Evolutionary conservation across 2,797 vertebrate genomes (phyloP), one percentile per base, ranked within the genome.

Genomic region (Semaprochilodus insignis): DNA sequence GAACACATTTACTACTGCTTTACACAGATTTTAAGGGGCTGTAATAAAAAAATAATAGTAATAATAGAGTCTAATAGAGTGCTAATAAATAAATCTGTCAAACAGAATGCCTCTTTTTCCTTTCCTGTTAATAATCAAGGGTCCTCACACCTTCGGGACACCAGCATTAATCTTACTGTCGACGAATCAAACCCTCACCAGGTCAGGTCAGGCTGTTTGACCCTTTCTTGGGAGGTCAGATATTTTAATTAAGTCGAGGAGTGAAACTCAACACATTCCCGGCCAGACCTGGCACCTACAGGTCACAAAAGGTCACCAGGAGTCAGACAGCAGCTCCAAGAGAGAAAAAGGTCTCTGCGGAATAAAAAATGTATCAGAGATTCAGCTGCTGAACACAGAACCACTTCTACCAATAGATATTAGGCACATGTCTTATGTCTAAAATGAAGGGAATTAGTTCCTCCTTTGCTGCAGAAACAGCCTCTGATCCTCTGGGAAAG

Each of bases 201-300:
- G 65, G 40, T 71, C 34, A 72, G 81, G 81, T 81, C 66, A 62
- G 59, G 73, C 78, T 70, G n/a, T 74, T 78, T 81, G 83, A 81
- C 80, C 71, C 69, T 62, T 65, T 62, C 21, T 52, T 23, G 15
- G 62, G 62, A 75, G 83, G 84, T 85, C 80, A 70, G 78, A 73
- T 84, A 83, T 84, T 86, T 83, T 74, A 83, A 81, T 87, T 78
- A 81, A 57, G 70, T 76, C 81, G 40, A 66, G 88, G 88, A 91
- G 80, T 82, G 85, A 91, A 90, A 87, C 84, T 77, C 80, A 85
- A 78, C 77, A 85, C 87, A 88, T 78, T 84, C 52, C 17, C 62
- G 83, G 71, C 78, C 87, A 74, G 84, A 81, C 66, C 83, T 80
- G 85, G 76, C 78, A 85, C 73, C 78, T 70, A 52, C 70, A 87